A percentile compares a stretch with the other conserved stretches of the same genome.
Conservation (phyloP, 2,888 invertebrate species). For the Drosophila anomelani region DNA sequence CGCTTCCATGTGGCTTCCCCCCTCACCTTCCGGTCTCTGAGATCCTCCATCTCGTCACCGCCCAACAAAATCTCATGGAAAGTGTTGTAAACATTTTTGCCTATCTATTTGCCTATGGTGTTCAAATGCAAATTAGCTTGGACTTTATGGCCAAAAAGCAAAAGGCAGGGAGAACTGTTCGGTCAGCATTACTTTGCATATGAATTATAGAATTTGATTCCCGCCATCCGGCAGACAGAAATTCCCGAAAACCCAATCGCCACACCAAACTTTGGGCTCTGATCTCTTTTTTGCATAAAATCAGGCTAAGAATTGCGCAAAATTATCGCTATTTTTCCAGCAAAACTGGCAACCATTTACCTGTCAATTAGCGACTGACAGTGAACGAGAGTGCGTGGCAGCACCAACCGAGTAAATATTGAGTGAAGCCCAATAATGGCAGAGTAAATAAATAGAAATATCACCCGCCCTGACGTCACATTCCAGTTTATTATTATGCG, state of each 20-base stretch:
- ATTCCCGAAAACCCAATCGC: constrained; percentile 4
- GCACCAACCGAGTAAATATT: constrained; percentile 23
- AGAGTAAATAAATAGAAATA: constrained; percentile 23
- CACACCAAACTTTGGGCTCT: constrained; percentile 5
- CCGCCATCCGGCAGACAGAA: neutral
- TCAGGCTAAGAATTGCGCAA: constrained; percentile 31
- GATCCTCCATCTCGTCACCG: constrained; percentile 18
- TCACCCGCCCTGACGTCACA: constrained; percentile 62
- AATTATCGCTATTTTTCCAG: constrained; percentile 26
- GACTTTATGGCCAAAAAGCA: constrained; percentile 25
- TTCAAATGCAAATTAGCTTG: constrained; percentile 68
- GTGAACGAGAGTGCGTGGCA: constrained; percentile 42
- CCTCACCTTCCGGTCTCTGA: constrained; percentile 13
- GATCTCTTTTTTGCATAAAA: constrained; percentile 52
- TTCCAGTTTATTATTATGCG: constrained; percentile 53
- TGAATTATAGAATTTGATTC: constrained; percentile 42
- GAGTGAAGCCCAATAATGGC: constrained; percentile 31
- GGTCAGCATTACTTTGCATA: constrained; percentile 51
- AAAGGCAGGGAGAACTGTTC: constrained; percentile 6
- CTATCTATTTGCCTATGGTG: constrained; percentile 69
- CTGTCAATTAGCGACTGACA: constrained; percentile 51
- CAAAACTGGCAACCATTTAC: constrained; percentile 30
- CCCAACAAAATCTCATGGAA: constrained; percentile 14
- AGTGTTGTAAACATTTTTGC: constrained; percentile 61
- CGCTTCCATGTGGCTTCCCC: neutral